Evolutionary conservation across 2,888 invertebrate genomes (phyloP), one percentile per base, ranked within the genome.

Genomic region (Perithous albicinctus): DNA sequence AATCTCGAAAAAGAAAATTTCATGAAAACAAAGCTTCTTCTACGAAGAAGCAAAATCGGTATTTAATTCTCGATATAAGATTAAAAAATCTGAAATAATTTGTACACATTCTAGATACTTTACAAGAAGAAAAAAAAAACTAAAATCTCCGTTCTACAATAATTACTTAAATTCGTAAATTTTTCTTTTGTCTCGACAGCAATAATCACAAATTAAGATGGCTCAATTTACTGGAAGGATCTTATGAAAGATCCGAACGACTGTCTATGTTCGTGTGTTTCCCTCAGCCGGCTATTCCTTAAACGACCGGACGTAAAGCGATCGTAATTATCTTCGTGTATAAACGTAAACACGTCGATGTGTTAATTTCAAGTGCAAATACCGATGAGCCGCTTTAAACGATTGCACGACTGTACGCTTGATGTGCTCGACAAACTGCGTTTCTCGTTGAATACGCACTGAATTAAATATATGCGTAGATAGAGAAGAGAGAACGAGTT

Each of bases 231-330:
- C 6, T 32, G 15, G 35, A 2, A 38, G n/a, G 23, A 54, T 38
- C 51, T 54, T 38, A 54, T 69, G 38, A n/a, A 8, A 10, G n/a
- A 7, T 15, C 7, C 51, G 23, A 54, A 51, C 43, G 41, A 43
- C 43, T 56, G 64, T 63, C 12, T 41, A 70, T 38, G 20, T 56
- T 8, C 3, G 35, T 59, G 20, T 48, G n/a, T 59, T 74, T 41
- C 51, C 7, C 48, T 35, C 67, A 12, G 15, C 32, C 63, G 35
- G 35, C 20, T 51, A 46, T 26, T 43, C 54, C 46, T 75, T 59
- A 35, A 56, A 70, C 78, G 78, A 78, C 82, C 82, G 82, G 82
- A 78, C 69, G 78, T 51, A 43, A 43, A 66, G 61, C 43, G 59
- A 54, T 43, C 78, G 75, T 82, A 82, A 82, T 79, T 78, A 77